phyloP scores from a whole-genome alignment of 30 jellyfish, hydroid and myxozoan species.

The Rhopilema esculentum region DNA sequence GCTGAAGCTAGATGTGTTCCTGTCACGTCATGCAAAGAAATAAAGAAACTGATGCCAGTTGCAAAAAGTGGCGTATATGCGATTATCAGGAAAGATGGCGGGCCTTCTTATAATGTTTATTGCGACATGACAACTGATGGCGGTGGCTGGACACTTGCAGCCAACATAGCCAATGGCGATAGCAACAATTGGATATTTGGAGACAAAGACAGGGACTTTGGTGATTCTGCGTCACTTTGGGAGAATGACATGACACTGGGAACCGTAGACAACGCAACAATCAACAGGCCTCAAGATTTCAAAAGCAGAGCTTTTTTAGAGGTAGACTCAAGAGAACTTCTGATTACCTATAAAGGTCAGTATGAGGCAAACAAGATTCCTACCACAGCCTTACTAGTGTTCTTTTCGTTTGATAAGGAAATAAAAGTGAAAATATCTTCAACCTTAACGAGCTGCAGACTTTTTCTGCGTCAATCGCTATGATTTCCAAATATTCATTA shows the following conservation, averaged over 20 bases:
- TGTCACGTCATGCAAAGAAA: conserved; percentile 53
- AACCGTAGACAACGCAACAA: background rate
- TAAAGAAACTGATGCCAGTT: conserved; percentile 7
- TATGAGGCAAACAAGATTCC: background rate
- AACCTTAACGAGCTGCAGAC: no score
- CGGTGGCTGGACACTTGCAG: conserved; percentile 84
- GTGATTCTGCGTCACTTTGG: conserved; percentile 62
- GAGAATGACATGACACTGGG: conserved; percentile 56
- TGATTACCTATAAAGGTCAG: conserved; percentile 60
- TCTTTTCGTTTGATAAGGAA: no score
- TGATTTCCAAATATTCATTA: no score
- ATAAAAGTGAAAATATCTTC: no score
- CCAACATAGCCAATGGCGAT: conserved; percentile 78
- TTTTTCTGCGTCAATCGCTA: no score
- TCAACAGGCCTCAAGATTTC: conserved; percentile 38
- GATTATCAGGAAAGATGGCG: background rate
- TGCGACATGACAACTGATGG: conserved; percentile 72
- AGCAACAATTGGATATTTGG: conserved; percentile 56
- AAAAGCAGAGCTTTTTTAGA: conserved; percentile 58
- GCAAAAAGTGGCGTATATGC: conserved; percentile 54
- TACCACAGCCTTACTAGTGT: no score
- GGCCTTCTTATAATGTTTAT: conserved; percentile 38
- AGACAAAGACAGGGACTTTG: conserved; percentile 60
- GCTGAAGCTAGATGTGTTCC: conserved; percentile 18
- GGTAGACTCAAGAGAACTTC: conserved; percentile 37